phyloP scores from a whole-genome alignment of 2,113 vertebrate genomes.

The Callipepla squamata region DNA sequence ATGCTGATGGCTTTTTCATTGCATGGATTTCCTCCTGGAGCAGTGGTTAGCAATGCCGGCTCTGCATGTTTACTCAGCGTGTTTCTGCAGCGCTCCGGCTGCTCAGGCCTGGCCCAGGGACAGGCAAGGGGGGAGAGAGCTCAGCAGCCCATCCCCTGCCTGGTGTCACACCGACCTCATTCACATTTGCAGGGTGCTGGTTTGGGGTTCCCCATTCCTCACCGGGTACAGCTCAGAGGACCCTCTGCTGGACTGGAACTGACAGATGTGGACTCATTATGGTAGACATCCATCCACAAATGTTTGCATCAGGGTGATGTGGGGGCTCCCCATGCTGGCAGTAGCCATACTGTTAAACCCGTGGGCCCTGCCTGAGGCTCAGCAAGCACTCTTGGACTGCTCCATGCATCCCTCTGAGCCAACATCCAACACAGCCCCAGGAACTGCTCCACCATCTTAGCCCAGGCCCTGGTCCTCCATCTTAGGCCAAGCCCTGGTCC shows the following conservation, averaged over 20 bases:
- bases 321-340: fast-evolving
- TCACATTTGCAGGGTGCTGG: background rate
- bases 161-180: background rate
- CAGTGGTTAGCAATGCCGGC: background rate
- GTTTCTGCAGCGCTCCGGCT: conserved; percentile 31
- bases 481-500: too few species aligned
- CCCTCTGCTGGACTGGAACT: background rate
- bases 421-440: too few species aligned
- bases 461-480: too few species aligned
- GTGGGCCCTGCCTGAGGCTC: background rate
- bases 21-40: conserved; percentile 55
- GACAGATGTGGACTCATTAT: background rate
- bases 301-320: fast-evolving
- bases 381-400: background rate
- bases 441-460: too few species aligned
- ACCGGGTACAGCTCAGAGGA: background rate
- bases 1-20: conserved; percentile 39
- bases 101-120: background rate
- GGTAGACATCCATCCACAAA: fast-evolving
- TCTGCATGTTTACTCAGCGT: background rate
- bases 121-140: background rate
- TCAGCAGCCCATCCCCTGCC: background rate
- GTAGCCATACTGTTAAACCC: background rate
- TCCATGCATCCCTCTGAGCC: background rate
- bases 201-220: background rate